phyloP scores from a whole-genome alignment of 2,888 invertebrate species.

The Rhyacophila evoluta region DNA sequence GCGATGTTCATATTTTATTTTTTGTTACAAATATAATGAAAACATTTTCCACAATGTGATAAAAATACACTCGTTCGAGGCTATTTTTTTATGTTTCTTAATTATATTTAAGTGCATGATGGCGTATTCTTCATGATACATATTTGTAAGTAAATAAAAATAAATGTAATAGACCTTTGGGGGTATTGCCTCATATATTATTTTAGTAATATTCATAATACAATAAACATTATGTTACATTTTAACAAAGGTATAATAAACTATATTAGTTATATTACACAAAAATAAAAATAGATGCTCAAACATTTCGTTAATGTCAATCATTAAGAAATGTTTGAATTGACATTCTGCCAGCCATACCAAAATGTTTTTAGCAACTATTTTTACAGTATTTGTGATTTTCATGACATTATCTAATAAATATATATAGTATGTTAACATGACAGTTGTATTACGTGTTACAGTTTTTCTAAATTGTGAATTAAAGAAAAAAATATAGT shows the following conservation, averaged over 20 bases:
- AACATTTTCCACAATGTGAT: too few species aligned
- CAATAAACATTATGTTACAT: slow-evolving; percentile 52
- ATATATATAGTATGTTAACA: slow-evolving; percentile 8
- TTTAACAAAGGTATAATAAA: slow-evolving; percentile 46
- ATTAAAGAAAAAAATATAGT: slow-evolving; percentile 29
- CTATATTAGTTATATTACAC: slow-evolving; percentile 30
- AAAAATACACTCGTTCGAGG: too few species aligned
- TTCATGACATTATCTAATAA: neutral
- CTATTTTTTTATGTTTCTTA: too few species aligned
- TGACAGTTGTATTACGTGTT: slow-evolving; percentile 7
- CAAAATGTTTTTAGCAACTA: slow-evolving; percentile 43
- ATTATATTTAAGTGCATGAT: too few species aligned
- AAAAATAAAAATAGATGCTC: slow-evolving; percentile 25
- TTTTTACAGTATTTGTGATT: neutral
- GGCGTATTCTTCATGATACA: too few species aligned
- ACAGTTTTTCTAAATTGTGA: neutral
- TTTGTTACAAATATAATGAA: too few species aligned
- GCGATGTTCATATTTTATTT: too few species aligned
- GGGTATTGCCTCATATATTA: slow-evolving; percentile 53
- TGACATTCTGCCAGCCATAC: slow-evolving; percentile 46
- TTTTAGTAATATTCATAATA: slow-evolving; percentile 44
- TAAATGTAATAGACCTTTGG: slow-evolving; percentile 29
- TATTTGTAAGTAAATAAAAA: slow-evolving; percentile 19
- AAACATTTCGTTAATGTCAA: slow-evolving; percentile 34
- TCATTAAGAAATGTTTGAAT: neutral